Base-by-base conservation (phyloP, 2,113 vertebrate species). In the Miniopterus natalensis region DNA sequence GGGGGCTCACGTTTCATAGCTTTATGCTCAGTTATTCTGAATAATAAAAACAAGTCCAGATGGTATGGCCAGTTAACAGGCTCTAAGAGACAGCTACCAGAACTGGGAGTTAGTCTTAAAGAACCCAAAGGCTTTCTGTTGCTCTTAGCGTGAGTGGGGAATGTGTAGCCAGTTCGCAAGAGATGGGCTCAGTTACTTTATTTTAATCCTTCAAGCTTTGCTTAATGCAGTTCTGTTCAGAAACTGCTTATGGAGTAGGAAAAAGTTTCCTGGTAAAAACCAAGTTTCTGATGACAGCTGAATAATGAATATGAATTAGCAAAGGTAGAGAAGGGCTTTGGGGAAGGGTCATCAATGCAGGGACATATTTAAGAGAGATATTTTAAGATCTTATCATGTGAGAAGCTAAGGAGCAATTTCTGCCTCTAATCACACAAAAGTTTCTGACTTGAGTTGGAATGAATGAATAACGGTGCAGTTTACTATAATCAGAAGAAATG, bases 11-110 rank as follows among this genome's bases (percentile, higher is more conserved):
- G 25, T 75, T 96, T 96, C 53, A 61, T 40, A 84, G 80, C 81
- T 96, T 73, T 92, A 79, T 59, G 75, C 66, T 63, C 90, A 23
- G 40, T 75, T 96, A 61, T 89, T 89, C 89, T 84, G 77, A 55
- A 74, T 74, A 6, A 94, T 94, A 77, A 91, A 36, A 95, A 77
- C 94, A 95, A 95, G 93, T 1, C 42, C n/a, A 88, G 93, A 97
- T 93, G 95, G 90, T 85, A 42, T 92, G 79, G 55, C 63, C 88
- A 21, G 66, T 80, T 92, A 75, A 85, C 7, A 14, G 53, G 78
- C 94, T 96, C 71, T 94, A 42, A 55, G 42, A 81, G 70, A 94
- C 84, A 89, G 47, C 45, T 49, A 89, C 45, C 68, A 91, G 63
- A 95, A 93, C 36, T 84, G 51, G 51, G 8, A 78, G 17, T 80